phyloP scores from a whole-genome alignment of 2,888 invertebrate genomes.

The Pandemis cinnamomeana region DNA sequence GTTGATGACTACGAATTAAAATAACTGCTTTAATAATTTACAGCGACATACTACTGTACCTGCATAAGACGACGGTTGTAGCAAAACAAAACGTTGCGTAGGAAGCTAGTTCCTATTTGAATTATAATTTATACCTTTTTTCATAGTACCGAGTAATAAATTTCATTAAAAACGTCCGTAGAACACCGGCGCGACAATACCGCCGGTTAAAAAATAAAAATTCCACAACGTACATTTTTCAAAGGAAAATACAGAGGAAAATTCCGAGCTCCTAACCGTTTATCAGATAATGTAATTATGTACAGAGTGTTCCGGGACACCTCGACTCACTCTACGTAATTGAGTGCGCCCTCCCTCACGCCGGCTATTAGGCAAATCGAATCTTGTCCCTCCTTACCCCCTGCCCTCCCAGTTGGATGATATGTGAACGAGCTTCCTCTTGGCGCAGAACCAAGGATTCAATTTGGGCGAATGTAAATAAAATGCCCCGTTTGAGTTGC shows the following conservation, averaged over 20 bases:
- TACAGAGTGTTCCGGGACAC: slow-evolving; percentile 76
- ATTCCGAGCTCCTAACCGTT: slow-evolving; percentile 58
- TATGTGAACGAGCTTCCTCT: slow-evolving; percentile 65
- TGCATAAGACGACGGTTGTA: not conserved
- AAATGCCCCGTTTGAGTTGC: slow-evolving; percentile 60
- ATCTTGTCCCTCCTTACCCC: slow-evolving; percentile 65
- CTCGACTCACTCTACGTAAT: slow-evolving; percentile 79
- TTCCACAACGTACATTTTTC: slow-evolving; percentile 27
- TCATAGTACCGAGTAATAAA: slow-evolving; percentile 8
- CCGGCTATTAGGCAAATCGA: slow-evolving; percentile 84
- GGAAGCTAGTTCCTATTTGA: not conserved
- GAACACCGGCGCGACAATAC: slow-evolving; percentile 46
- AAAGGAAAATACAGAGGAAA: slow-evolving; percentile 47
- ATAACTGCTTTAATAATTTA: not conserved
- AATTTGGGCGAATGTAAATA: slow-evolving; percentile 81
- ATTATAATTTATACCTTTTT: not conserved
- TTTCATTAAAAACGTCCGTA: slow-evolving; percentile 42
- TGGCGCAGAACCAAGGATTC: slow-evolving; percentile 79
- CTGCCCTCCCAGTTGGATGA: slow-evolving; percentile 53
- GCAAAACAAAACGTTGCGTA: not conserved
- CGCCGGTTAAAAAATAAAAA: slow-evolving; percentile 35
- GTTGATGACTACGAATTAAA: slow-evolving; percentile 3
- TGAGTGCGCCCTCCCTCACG: slow-evolving; percentile 74
- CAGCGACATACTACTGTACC: not conserved
- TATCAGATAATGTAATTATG: slow-evolving; percentile 84